Base-by-base conservation (phyloP, 37 sponge, comb jelly and placozoan genomes). In the Oscarella lobularis region DNA sequence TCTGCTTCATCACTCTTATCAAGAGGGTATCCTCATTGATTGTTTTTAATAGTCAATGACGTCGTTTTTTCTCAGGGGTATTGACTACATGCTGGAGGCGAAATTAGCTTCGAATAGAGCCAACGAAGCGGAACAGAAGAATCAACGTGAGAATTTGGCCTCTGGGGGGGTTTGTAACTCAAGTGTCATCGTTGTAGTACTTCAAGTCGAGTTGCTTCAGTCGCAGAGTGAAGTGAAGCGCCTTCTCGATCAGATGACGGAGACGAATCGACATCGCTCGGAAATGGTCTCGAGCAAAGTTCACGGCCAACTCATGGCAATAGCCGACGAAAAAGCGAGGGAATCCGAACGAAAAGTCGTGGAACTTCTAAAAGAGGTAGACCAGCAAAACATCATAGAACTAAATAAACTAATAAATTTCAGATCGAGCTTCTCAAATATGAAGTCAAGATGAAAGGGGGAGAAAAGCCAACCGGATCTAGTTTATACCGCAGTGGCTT, bases 11-110 rank as follows among this genome's bases (percentile, higher is more conserved):
- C 65, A 3, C 69, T 81, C 6, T 33, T 79, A 1, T 67, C 67
- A 40, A 82, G 35, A 82, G 78, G 83, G 78, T 82, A 69, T 41
- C 73, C 4, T 31, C 27, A 3, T 74, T 6, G 75, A 76, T 40
- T 80, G 73, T 65, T 69, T 27, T 29, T 33, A 5, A 2, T 76
- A 66, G 55, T 36, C 39, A 2, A 4, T 31, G 67, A 4, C 39
- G 38, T 1, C 38, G 1, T 1, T 37, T 27, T 69, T 0, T 35
- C 40, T 0, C 41, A 90, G 91, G 6, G 91, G 87, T 35, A 83
- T 90, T 69, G 91, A 90, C 73, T 82, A 90, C 80, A 77, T 90
- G 79, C 67, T 90, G 76, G 83, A 83, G 67, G 83, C 83, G 1
- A 83, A 86, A 40, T 74, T 90, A 39, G 78, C 87, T 31, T 79